Conservation (phyloP, 2,888 invertebrate species). For the Pristionchus arcanus region DNA sequence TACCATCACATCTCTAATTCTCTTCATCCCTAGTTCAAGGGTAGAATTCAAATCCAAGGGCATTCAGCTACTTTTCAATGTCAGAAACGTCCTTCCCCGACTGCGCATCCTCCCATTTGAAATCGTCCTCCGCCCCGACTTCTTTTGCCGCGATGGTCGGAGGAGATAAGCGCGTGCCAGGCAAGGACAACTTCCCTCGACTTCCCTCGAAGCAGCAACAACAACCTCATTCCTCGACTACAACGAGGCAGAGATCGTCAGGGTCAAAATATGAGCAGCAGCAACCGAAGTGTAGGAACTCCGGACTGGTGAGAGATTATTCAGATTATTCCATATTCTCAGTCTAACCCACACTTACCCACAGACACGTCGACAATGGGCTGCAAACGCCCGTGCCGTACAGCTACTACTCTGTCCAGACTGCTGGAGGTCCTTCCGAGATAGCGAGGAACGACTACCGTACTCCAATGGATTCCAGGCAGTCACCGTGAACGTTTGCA, state of each 20-base stretch:
- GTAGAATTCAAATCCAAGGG: no score
- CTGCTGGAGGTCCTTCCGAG: not conserved
- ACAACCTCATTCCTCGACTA: not conserved
- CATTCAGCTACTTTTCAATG: no score
- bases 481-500: not conserved
- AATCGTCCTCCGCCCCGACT: not conserved
- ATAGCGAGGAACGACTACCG: no score
- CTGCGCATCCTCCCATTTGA: no score
- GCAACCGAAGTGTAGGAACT: not conserved
- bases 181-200: not conserved
- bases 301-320: not conserved
- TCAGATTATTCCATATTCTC: no score
- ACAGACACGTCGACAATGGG: not conserved
- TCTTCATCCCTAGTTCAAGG: no score
- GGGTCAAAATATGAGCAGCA: not conserved
- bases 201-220: not conserved
- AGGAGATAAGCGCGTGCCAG: not conserved
- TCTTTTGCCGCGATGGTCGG: not conserved
- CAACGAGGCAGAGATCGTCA: not conserved
- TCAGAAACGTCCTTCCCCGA: no score
- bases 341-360: not conserved
- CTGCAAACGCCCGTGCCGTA: not conserved
- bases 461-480: not conserved
- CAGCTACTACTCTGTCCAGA: not conserved
- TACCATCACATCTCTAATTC: no score